phyloP scores from a whole-genome alignment of 1,140 invertebrate genomes.

The Ruditapes philippinarum region DNA sequence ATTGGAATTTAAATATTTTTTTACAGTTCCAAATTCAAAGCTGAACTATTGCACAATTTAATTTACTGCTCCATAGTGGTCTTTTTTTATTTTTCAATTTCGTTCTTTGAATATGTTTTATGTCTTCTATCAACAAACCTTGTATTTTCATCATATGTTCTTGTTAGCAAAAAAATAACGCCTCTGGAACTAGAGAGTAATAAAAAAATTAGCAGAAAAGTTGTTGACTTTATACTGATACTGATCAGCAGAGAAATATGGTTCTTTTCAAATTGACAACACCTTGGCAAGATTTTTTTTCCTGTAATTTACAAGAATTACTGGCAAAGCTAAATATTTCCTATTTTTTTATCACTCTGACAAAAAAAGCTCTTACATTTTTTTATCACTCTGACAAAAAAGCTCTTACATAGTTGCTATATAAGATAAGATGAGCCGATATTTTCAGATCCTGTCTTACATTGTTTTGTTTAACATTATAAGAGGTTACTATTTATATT shows the following conservation, averaged over 20 bases:
- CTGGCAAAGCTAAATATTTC: background rate
- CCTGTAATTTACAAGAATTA: background rate
- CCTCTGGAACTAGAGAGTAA: background rate
- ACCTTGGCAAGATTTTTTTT: background rate
- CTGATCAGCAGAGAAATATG: background rate
- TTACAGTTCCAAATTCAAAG: too few species aligned
- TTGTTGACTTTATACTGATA: background rate
- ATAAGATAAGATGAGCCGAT: constrained; percentile 11
- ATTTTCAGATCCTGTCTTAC: background rate
- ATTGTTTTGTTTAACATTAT: background rate
- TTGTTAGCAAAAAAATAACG: background rate
- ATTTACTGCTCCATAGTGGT: too few species aligned
- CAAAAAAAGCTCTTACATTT: background rate
- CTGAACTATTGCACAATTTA: too few species aligned
- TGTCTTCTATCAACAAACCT: too few species aligned
- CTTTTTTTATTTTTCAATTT: too few species aligned
- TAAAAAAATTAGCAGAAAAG: background rate
- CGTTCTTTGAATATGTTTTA: too few species aligned
- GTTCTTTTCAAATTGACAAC: constrained; percentile 13
- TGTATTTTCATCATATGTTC: too few species aligned
- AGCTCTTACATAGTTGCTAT: too few species aligned
- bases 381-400: too few species aligned
- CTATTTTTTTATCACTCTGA: background rate
- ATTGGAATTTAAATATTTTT: too few species aligned
- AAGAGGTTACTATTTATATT: background rate